Conservation (phyloP, 1,140 invertebrate species). For the Gryon sp. region DNA sequence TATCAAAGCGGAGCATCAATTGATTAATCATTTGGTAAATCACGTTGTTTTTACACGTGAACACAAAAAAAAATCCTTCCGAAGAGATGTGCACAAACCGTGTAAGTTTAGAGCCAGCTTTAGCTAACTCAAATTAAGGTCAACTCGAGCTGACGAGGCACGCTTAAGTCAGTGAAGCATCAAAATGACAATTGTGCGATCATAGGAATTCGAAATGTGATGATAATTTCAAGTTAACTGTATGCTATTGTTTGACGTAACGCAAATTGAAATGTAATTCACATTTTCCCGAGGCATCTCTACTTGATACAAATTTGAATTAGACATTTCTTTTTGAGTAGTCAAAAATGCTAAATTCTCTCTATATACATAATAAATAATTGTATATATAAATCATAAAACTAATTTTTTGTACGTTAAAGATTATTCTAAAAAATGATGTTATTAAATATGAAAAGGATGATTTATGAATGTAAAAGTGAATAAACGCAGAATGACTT, state of each 20-base stretch:
- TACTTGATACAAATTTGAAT: no score
- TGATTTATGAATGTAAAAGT: conserved; percentile 18
- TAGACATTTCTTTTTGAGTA: no score
- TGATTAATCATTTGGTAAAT: conserved; percentile 52
- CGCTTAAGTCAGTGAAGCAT: conserved; percentile 49
- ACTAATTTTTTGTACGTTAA: no score
- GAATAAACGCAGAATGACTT: not conserved
- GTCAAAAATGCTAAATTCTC: no score
- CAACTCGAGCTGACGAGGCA: conserved; percentile 53
- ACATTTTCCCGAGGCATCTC: not conserved
- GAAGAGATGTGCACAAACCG: conserved; percentile 13
- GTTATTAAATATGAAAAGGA: not conserved
- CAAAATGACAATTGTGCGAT: conserved; percentile 50
- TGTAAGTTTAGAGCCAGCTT: conserved; percentile 46
- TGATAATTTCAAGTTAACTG: conserved; percentile 27
- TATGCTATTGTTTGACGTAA: conserved; percentile 2
- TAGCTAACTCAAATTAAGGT: conserved; percentile 59
- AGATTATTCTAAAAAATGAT: not conserved
- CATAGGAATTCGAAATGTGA: conserved; percentile 42
- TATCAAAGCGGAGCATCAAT: conserved; percentile 35
- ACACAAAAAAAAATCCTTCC: no score
- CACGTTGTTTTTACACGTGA: conserved; percentile 21
- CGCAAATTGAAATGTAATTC: not conserved
- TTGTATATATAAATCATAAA: no score
- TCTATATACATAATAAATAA: no score